Evolutionary conservation across 2,888 invertebrate genomes (phyloP), one percentile per base, ranked within the genome.

Genomic region (Gymnosoma rotundatum): DNA sequence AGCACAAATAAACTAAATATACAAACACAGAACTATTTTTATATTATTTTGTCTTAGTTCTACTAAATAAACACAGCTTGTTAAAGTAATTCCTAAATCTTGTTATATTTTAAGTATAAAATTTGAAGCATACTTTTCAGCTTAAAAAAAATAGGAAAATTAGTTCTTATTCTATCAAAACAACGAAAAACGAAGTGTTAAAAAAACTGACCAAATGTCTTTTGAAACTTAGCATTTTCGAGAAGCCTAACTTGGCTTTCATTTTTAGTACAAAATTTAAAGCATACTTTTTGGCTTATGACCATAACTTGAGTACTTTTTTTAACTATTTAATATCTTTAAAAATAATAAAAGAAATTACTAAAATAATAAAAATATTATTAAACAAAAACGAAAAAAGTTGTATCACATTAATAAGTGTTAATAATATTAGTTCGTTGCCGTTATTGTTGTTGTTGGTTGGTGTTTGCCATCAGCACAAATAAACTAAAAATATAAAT

Each of bases 371-470:
- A n/a, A n/a, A n/a, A n/a, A n/a, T n/a, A n/a, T 50, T 50, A 8
- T 45, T 12, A 45, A 2, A 2, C 5, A 66, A 9, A 16, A 18
- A n/a, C n/a, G n/a, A n/a, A 9, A 63, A 52, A 61, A 42, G 25
- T 18, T 25, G 4, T 50, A 73, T 66, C 66, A 58, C 32, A 20
- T 64, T 80, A 32, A 56, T n/a, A 38, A 69, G 56, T 69, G 74
- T 63, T 69, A 81, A 69, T 75, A 81, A 69, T 75, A 38, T 21
- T 81, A 75, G 74, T 81, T 74, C 56, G 61, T 63, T 63, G 16
- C 38, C 61, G 2, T 20, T 20, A n/a, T 56, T 56, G 5, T 54
- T 69, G 52, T 69, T 12, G 10, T 42, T 42, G 42, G 42, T 42
- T 42, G 54, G 12, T 50, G 38, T 9, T 25, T 25, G 4, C 25